Evolutionary conservation across 2,888 invertebrate genomes (phyloP), one percentile per base, ranked within the genome.

Genomic region (Ceratothoa steindachneri): DNA sequence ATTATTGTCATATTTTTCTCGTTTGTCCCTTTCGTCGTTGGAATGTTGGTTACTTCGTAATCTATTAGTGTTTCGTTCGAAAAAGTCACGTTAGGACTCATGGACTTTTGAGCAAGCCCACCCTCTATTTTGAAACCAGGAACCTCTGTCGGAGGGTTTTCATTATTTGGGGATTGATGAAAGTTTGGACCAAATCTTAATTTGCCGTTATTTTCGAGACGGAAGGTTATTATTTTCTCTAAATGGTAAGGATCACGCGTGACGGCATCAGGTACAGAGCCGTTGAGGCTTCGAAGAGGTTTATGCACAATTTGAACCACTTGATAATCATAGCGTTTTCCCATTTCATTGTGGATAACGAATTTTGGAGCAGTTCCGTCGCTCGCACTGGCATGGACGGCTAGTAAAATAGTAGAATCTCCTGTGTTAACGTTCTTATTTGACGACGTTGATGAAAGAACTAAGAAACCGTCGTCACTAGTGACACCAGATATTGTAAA

Each of bases 241-340:
- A 60, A 60, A 60, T 60, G 60, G 27, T 22, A 60, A 60, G 12
- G n/a, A 60, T 60, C 60, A 22, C 27, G 19, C 2, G 60, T 22
- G 27, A 24, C 60, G 12, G n/a, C 1, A 12, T 24, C 22, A 1
- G n/a, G 27, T 12, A 24, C 60, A 24, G 22, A 1, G 24, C 27
- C 22, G 24, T 24, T 60, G 12, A 60, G 3, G 24, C 60, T 60
- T 3, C 60, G 60, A 24, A 60, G 22, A 15, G 24, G 60, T 60
- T 60, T 60, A 60, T 60, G n/a, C n/a, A 60, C 60, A 22, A 60
- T 60, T 24, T 60, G 60, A 60, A 60, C 60, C 12, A 60, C 60
- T 7, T 60, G 60, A 60, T 60, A 60, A 60, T 60, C 60, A 24
- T 24, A 60, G n/a, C 60, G 19, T 60, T 60, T n/a, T 24, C 60